A percentile compares a stretch with the other conserved stretches of the same genome.
phyloP scores from a whole-genome alignment of 2,888 invertebrate genomes.

The Eustalomyia histrio region DNA sequence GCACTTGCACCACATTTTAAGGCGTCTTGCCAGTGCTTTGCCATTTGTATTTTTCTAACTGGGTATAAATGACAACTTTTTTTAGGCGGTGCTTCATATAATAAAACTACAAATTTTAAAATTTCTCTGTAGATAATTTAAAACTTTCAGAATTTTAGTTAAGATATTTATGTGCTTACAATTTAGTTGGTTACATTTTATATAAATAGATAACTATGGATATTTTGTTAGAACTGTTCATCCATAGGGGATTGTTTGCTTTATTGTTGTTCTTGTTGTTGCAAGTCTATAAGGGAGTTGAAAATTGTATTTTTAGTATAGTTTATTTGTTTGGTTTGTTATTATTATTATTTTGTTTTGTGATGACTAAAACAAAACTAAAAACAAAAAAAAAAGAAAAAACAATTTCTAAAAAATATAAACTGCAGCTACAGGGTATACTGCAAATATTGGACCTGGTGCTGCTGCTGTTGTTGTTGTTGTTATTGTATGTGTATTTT shows the following conservation, averaged over 20 bases:
- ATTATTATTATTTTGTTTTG: constrained; percentile 6
- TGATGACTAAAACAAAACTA: constrained; percentile 9
- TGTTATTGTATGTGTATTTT: constrained; percentile 45
- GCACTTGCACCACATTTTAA: too few species aligned
- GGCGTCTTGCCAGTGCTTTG: too few species aligned
- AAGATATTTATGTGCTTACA: neutral
- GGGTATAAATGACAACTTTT: too few species aligned
- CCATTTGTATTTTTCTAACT: too few species aligned
- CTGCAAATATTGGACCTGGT: neutral
- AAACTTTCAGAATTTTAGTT: too few species aligned
- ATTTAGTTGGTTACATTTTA: neutral
- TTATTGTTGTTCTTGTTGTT: neutral
- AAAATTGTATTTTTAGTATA: constrained; percentile 29
- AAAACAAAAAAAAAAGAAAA: too few species aligned
- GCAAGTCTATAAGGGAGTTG: constrained; percentile 10
- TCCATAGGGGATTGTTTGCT: constrained; percentile 14
- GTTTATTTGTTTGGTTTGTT: constrained; percentile 14
- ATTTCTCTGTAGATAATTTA: too few species aligned
- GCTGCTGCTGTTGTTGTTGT: constrained; percentile 33
- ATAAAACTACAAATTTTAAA: too few species aligned
- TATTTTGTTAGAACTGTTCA: neutral
- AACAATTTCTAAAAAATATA: constrained; percentile 31
- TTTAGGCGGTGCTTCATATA: too few species aligned
- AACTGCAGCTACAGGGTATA: constrained; percentile 11
- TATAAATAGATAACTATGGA: neutral